Evolutionary conservation across 2,888 invertebrate genomes (phyloP), one percentile per base, ranked within the genome.

Genomic region (Nemurella pictetii): DNA sequence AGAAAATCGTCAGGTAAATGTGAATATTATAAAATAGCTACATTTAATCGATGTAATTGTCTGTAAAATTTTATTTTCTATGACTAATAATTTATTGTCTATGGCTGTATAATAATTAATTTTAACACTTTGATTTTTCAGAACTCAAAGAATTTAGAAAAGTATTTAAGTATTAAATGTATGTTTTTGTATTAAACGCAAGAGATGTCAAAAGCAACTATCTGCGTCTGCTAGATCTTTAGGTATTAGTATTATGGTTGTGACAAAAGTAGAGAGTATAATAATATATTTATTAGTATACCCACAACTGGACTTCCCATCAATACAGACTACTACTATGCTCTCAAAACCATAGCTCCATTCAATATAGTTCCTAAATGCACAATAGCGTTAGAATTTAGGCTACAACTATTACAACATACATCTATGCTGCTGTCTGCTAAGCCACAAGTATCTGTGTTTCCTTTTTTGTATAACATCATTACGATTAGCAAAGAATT

Each of bases 231-330:
- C 26, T 82, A 81, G 55, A 27, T 75, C 5, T 75, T 75, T 75
- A 27, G 75, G 28, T 75, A 75, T 32, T 35, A 80, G 26, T 83
- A 55, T 84, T 55, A 85, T 85, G 85, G 85, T 85, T 85, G 85
- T 85, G 85, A 85, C 78, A 77, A 36, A 84, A 15, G n/a, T 72
- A 72, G n/a, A 9, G 55, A 82, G 9, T 36, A 27, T 32, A 26
- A 80, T 80, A 30, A 80, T n/a, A 80, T 25, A 30, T 74, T 80
- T 35, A n/a, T n/a, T n/a, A n/a, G n/a, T n/a, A n/a, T n/a, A n/a
- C n/a, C n/a, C 9, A 55, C 55, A 55, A 12, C 55, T 12, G 12
- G 55, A 55, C 55, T 55, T 55, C 55, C 55, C 55, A 20, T 55
- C 5, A 55, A 55, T 55, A 20, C 55, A 55, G 55, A 55, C 20